Conservation (phyloP, 2,888 invertebrate genomes). For the Tetheella fluctuosa region DNA sequence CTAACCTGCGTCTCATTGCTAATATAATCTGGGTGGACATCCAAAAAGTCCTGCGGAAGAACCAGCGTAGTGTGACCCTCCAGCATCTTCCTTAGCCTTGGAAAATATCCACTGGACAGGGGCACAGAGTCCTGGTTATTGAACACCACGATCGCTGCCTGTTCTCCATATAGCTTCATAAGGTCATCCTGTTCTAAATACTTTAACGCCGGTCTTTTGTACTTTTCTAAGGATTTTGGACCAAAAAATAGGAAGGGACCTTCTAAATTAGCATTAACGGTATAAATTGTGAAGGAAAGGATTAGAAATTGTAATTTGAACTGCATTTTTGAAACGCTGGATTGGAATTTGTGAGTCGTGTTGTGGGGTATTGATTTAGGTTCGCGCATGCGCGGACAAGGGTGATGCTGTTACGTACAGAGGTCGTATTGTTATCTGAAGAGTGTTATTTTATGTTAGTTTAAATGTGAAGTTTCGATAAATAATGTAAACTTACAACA, state of each 20-base stretch:
- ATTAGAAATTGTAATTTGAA: constrained; percentile 29
- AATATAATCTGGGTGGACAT: constrained; percentile 84
- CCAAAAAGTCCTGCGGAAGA: constrained; percentile 83
- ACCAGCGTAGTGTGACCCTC: constrained; percentile 79
- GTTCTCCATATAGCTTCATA: constrained; percentile 83
- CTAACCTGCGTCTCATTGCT: constrained; percentile 85
- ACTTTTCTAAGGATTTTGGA: constrained; percentile 73
- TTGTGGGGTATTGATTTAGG: constrained; percentile 1
- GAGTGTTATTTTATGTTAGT: no score
- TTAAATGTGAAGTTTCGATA: no score
- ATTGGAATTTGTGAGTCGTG: neutral
- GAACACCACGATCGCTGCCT: constrained; percentile 84
- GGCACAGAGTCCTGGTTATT: constrained; percentile 84
- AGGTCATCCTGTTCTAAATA: constrained; percentile 82
- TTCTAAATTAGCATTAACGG: constrained; percentile 73
- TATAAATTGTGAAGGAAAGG: constrained; percentile 35
- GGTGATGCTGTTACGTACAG: neutral
- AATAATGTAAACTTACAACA: no score
- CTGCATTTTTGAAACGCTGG: constrained; percentile 17
- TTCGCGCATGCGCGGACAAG: constrained; percentile 25
- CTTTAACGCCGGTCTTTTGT: constrained; percentile 79
- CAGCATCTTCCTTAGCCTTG: constrained; percentile 82
- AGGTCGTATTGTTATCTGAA: no score
- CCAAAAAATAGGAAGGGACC: constrained; percentile 86
- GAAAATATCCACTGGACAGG: constrained; percentile 81